Conservation (phyloP, 1,140 invertebrate species). For the Neodiprion fabricii region DNA sequence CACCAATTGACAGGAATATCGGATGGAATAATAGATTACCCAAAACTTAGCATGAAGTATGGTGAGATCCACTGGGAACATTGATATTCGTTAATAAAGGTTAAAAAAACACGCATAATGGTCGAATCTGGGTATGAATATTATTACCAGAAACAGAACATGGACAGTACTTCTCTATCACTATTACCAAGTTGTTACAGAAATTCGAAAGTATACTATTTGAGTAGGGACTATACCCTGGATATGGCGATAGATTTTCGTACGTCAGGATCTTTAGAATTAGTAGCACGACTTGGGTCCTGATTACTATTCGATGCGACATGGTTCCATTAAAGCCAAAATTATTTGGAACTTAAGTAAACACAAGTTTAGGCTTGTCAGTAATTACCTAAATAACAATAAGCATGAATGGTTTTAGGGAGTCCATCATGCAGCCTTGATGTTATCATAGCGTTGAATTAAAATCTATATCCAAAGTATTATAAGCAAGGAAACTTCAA, state of each 20-base stretch:
- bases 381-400: background rate
- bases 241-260: background rate
- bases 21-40: background rate
- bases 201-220: background rate
- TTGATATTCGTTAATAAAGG: background rate
- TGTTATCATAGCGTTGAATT: constrained; percentile 2
- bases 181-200: too few species aligned
- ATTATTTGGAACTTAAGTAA: background rate
- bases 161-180: background rate
- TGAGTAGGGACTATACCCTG: background rate
- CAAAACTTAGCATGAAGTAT: background rate
- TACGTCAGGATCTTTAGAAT: constrained; percentile 1
- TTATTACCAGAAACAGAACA: background rate
- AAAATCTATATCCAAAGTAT: background rate
- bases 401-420: background rate
- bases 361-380: background rate
- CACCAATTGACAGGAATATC: background rate
- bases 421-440: background rate
- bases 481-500: background rate
- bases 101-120: background rate
- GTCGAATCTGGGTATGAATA: background rate
- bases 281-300: background rate
- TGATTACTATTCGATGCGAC: background rate
- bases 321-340: background rate
- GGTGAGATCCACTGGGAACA: background rate